Evolutionary conservation across 2,113 vertebrate species (phyloP).

Genomic region (Vicugna pacos): DNA sequence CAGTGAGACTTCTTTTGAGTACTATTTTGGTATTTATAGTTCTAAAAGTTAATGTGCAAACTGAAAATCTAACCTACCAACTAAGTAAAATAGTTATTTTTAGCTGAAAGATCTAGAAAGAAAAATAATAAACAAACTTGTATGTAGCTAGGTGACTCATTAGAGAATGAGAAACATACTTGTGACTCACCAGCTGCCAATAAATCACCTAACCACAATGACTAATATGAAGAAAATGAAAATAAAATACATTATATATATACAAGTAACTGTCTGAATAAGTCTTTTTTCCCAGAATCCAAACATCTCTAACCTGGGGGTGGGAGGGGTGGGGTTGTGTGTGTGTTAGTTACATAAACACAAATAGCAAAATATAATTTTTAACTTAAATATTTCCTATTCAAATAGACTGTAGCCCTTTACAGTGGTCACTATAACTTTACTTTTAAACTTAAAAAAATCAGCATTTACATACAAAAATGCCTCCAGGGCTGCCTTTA

Average conservation of each 20-base stretch:
- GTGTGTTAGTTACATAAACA: background rate
- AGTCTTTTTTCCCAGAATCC: background rate
- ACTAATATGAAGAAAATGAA: conserved; percentile 65
- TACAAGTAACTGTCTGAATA: background rate
- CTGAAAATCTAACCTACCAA: conserved; percentile 53
- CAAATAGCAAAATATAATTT: conserved; percentile 13
- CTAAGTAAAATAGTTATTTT: conserved; percentile 42
- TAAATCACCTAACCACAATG: conserved; percentile 70
- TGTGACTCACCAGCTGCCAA: conserved; percentile 66
- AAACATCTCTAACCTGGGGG: background rate
- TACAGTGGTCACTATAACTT: background rate
- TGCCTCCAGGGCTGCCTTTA: background rate
- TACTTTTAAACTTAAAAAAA: conserved; percentile 19
- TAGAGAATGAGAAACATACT: conserved; percentile 49
- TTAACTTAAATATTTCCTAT: conserved; percentile 40
- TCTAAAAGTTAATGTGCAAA: conserved; percentile 46
- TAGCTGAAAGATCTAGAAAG: conserved; percentile 67
- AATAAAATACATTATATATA: background rate
- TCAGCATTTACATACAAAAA: background rate
- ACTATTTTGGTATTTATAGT: conserved; percentile 38
- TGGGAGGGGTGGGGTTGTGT: no score
- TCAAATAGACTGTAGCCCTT: background rate
- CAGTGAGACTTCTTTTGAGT: conserved; percentile 26
- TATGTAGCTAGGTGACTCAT: conserved; percentile 64
- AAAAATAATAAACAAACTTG: conserved; percentile 67